These are phyloP conservation scores for Meta bourneti DNA, from an alignment of 2,888 invertebrate species.

Conservation along the genomic window DNA sequence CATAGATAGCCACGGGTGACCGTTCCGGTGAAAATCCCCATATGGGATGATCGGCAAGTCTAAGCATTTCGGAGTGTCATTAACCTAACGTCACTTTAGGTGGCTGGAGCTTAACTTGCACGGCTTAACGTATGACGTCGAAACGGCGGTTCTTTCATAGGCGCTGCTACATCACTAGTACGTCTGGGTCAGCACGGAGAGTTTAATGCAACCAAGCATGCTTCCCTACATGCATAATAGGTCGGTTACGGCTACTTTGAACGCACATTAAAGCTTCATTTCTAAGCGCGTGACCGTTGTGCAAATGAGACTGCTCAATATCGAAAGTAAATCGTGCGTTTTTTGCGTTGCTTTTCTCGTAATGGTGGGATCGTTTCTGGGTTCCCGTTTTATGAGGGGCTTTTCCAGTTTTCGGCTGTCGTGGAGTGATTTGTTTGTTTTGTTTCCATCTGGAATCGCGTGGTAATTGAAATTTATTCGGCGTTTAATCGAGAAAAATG, in stretches of 20 bases:
- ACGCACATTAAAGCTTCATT: conserved; percentile 14
- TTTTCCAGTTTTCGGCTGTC: background rate
- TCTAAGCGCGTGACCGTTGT: conserved; percentile 13
- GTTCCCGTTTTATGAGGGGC: background rate
- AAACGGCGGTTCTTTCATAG: background rate
- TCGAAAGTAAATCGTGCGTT: background rate
- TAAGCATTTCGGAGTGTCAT: background rate
- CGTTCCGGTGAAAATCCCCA: background rate
- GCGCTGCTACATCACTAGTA: background rate
- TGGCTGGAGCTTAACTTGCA: background rate
- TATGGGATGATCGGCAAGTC: background rate
- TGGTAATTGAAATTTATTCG: background rate
- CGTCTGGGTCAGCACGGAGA: conserved; percentile 36
- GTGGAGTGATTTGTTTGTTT: background rate
- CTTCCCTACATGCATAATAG: conserved; percentile 50
- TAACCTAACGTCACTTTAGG: background rate
- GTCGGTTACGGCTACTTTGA: conserved; percentile 30
- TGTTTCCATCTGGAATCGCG: background rate
- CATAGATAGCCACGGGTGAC: background rate
- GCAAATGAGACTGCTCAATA: conserved; percentile 12
- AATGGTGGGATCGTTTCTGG: background rate
- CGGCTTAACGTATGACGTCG: conserved; percentile 15
- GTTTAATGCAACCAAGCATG: conserved; percentile 24
- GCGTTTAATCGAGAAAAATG: background rate
- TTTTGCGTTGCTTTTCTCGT: conserved; percentile 9